Conservation (phyloP, 2,888 invertebrate species). For the Glyphotaelius pellucidus region DNA sequence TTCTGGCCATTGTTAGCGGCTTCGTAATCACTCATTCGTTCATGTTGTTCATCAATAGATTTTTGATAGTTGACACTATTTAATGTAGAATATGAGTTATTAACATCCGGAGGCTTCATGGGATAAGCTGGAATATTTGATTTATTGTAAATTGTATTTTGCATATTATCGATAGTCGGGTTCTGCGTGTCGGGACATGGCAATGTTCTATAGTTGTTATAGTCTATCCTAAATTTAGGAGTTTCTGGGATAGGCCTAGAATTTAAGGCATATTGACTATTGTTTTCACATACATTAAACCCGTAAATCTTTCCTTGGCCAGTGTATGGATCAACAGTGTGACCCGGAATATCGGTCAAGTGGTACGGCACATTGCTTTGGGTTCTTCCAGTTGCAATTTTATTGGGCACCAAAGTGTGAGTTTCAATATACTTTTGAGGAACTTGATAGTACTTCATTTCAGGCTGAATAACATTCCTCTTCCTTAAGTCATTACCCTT, state of each 20-base stretch:
- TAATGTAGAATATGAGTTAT: conserved; percentile 25
- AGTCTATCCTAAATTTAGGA: conserved; percentile 54
- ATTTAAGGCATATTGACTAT: conserved; percentile 40
- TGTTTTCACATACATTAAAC: conserved; percentile 51
- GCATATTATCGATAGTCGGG: conserved; percentile 40
- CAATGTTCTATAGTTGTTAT: conserved; percentile 54
- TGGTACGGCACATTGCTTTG: conserved; percentile 49
- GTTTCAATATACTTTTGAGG: conserved; percentile 54
- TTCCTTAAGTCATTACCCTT: conserved; percentile 55
- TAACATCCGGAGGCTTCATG: conserved; percentile 54
- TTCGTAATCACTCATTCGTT: conserved; percentile 55
- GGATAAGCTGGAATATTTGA: conserved; percentile 48
- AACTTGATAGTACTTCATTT: conserved; percentile 51
- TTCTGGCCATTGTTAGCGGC: conserved; percentile 47
- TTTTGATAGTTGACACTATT: conserved; percentile 54
- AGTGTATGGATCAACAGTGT: conserved; percentile 48
- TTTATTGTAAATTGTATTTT: conserved; percentile 46
- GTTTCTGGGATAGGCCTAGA: conserved; percentile 51
- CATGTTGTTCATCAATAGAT: conserved; percentile 49
- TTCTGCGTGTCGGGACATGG: conserved; percentile 57
- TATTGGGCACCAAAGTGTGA: conserved; percentile 42
- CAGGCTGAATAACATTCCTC: conserved; percentile 41
- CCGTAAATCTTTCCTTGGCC: conserved; percentile 53
- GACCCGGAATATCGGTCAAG: conserved; percentile 37
- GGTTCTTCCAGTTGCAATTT: conserved; percentile 50